A percentile compares a stretch with the other conserved stretches of the same genome.
Evolutionary conservation across 2,888 invertebrate genomes (phyloP).

Genomic region (Ormyrus nitidulus): DNA sequence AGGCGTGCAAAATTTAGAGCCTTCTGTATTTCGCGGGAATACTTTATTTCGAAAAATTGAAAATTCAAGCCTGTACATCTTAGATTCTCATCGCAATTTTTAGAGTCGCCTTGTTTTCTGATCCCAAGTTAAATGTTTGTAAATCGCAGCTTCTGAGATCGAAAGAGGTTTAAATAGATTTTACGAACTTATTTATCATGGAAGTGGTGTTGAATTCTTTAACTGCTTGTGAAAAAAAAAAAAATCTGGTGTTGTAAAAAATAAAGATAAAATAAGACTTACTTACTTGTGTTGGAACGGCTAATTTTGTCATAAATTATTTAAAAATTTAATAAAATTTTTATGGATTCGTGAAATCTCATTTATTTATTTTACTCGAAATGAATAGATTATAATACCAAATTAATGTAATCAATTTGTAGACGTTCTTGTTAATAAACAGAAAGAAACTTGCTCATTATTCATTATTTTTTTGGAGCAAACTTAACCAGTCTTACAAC

Average conservation of each 20-base stretch:
- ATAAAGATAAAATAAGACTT: too few relatives aligned
- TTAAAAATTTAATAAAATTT: not conserved
- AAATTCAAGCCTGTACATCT: constrained; percentile 16
- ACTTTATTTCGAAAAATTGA: not conserved
- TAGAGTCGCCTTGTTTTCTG: constrained; percentile 18
- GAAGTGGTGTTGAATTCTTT: not conserved
- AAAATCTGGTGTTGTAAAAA: too few relatives aligned
- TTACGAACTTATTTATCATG: constrained; percentile 5
- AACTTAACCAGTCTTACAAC: not conserved
- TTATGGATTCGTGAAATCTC: not conserved
- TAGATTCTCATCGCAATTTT: constrained; percentile 14
- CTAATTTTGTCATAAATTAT: not conserved
- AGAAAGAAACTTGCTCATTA: constrained; percentile 13
- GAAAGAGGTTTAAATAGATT: not conserved
- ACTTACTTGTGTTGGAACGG: not conserved
- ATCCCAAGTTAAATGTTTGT: constrained; percentile 16
- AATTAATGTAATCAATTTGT: constrained; percentile 3
- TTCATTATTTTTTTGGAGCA: constrained; percentile 9
- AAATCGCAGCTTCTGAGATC: not conserved
- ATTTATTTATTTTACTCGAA: too few relatives aligned
- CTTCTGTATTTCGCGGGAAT: too few relatives aligned
- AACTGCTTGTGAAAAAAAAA: too few relatives aligned
- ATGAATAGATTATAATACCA: not conserved
- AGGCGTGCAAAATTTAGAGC: too few relatives aligned
- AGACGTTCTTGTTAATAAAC: constrained; percentile 14